Evolutionary conservation across 2,888 invertebrate genomes (phyloP).

Genomic region (Tetragnatha montana): DNA sequence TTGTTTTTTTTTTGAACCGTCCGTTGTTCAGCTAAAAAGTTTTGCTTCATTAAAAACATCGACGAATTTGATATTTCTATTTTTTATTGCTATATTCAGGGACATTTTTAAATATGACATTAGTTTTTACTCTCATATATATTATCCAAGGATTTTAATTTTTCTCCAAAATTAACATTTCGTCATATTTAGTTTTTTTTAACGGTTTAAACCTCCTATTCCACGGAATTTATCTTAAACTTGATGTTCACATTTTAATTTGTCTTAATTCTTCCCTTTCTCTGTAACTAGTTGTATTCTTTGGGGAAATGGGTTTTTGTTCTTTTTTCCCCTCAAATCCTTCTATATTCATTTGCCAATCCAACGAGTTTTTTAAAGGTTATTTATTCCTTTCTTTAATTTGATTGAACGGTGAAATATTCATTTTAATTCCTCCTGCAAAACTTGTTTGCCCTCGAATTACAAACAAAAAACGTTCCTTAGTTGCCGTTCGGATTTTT

Average conservation of each 20-base stretch:
- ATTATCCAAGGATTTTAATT: slow-evolving; percentile 18
- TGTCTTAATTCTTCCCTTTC: slow-evolving; percentile 7
- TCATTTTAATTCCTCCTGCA: slow-evolving; percentile 62
- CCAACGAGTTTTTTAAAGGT: slow-evolving; percentile 47
- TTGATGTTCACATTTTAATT: slow-evolving; percentile 32
- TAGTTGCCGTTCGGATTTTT: slow-evolving; percentile 40
- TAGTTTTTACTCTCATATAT: not conserved
- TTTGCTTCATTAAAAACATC: not conserved
- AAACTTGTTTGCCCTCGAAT: slow-evolving; percentile 63
- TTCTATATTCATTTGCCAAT: slow-evolving; percentile 42
- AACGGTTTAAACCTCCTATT: slow-evolving; percentile 2
- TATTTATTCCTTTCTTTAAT: slow-evolving; percentile 57
- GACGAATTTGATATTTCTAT: not conserved
- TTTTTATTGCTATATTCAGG: not conserved
- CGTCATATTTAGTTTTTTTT: slow-evolving; percentile 5
- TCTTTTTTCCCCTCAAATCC: slow-evolving; percentile 31
- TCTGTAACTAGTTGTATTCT: not conserved
- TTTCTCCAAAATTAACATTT: not conserved
- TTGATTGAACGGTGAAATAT: slow-evolving; percentile 64
- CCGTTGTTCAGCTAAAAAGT: not conserved
- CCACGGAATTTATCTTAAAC: not conserved
- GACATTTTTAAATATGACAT: not conserved
- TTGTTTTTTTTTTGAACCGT: not conserved
- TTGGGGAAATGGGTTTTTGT: slow-evolving; percentile 8
- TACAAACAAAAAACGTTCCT: slow-evolving; percentile 53